Base-by-base conservation (phyloP, 1,140 invertebrate species). In the Chymomyza costata region DNA sequence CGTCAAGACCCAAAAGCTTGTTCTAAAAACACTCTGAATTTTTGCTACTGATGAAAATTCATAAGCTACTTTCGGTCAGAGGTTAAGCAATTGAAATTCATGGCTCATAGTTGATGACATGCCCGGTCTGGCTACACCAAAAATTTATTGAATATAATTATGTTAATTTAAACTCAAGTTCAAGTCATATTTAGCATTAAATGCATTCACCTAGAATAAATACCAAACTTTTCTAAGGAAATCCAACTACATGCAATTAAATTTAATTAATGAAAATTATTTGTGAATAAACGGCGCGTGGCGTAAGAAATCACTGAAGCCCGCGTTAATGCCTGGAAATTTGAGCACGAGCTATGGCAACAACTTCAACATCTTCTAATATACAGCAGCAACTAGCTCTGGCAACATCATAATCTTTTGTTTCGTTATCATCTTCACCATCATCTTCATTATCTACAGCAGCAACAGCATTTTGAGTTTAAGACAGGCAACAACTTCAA, bases 51-150 rank as follows among this genome's bases (percentile, higher is more conserved):
- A 80, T 80, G 73, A 73, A 80, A 80, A 80, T 80, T 73, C 67
- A 80, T 80, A 80, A 52, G 44, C 52, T 38, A 56, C 65, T 47
- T 44, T 50, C 6, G 32, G 7, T 10, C 7, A 0, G 21, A 19
- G 39, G n/a, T n/a, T n/a, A 49, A 17, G 51, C 73, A 65, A 80
- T 80, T 68, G 74, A 80, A 80, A 80, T 80, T 80, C 73, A 80
- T 80, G 73, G 55, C 25, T 14, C 47, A n/a, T n/a, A n/a, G n/a
- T 46, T 17, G 2, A 64, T 55, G n/a, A 34, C 7, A 34, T 11
- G 3, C 13, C 7, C 46, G 32, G 14, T 17, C 16, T 7, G 11
- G 32, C 13, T 28, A 6, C 25, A 47, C 7, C 19, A 6, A n/a
- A 45, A 41, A 48, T 10, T 30, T 55, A 19, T 34, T 28, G 48